Evolutionary conservation across 2,113 vertebrate species (phyloP).

Genomic region (Recurvirostra avosetta): DNA sequence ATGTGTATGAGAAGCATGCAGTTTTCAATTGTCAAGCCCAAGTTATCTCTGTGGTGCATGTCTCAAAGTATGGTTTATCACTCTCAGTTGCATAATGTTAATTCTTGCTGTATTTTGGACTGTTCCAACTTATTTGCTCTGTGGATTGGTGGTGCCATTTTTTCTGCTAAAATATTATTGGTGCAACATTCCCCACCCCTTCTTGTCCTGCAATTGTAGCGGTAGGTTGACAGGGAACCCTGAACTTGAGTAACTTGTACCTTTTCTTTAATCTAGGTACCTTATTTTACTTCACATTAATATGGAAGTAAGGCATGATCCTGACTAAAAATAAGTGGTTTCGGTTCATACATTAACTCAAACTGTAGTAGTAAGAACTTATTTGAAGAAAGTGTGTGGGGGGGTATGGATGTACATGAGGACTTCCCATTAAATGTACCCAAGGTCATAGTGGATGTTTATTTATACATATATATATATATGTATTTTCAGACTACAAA

Average conservation of each 20-base stretch:
- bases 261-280: neutral
- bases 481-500: neutral
- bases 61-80: neutral
- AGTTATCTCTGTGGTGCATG: neutral
- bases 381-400: neutral
- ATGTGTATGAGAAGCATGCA: neutral
- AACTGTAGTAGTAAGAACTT: neutral
- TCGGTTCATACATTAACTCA: neutral
- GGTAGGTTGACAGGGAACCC: neutral
- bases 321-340: neutral
- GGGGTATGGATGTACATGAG: neutral
- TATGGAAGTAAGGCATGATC: neutral
- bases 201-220: neutral
- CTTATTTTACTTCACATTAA: neutral
- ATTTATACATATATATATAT: rapidly evolving
- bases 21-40: neutral
- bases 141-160: neutral
- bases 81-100: neutral
- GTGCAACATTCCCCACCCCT: neutral
- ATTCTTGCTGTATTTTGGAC: neutral
- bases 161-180: neutral
- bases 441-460: neutral
- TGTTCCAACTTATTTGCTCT: neutral
- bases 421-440: neutral
- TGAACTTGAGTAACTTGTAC: neutral